phyloP scores from a whole-genome alignment of 2,797 vertebrate genomes.

The Syngnathus acus region DNA sequence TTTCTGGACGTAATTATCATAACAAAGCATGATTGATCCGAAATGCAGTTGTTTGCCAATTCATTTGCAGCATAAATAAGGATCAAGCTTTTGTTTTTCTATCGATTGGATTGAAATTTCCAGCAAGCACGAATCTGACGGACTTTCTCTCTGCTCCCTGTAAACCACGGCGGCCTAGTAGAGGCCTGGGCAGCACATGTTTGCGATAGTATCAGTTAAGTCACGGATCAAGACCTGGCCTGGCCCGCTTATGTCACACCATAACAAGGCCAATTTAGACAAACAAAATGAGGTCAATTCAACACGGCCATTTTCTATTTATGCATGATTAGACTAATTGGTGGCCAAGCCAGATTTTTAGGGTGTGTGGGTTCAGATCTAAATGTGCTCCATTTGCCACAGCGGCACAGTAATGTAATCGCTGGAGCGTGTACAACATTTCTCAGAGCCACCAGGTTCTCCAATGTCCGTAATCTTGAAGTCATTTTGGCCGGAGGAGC shows the following conservation, averaged over 20 bases:
- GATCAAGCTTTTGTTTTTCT: not conserved
- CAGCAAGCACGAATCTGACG: not conserved
- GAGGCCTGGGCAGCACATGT: conserved; percentile 48
- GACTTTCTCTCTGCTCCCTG: not conserved
- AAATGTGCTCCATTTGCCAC: conserved; percentile 33
- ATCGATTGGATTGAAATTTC: not conserved
- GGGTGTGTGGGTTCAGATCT: conserved; percentile 26
- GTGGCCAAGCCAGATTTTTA: conserved; percentile 37
- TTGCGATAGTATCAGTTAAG: conserved; percentile 61
- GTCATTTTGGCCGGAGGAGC: conserved; percentile 67
- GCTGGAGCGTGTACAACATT: conserved; percentile 13
- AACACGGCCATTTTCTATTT: conserved; percentile 64
- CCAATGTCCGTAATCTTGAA: conserved; percentile 67
- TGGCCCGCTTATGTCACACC: conserved; percentile 55
- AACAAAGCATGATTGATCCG: not conserved
- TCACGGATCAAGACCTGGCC: conserved; percentile 37
- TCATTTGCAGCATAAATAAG: not conserved
- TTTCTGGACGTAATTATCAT: conserved; percentile 15
- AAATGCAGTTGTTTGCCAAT: not conserved
- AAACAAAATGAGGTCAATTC: conserved; percentile 63
- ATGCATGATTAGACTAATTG: conserved; percentile 63
- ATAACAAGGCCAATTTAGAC: conserved; percentile 61
- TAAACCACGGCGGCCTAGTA: conserved; percentile 5
- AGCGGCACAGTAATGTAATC: conserved; percentile 8
- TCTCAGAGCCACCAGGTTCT: conserved; percentile 12